Conservation (phyloP, 2,888 invertebrate species). For the Leptarthrus brevirostris region DNA sequence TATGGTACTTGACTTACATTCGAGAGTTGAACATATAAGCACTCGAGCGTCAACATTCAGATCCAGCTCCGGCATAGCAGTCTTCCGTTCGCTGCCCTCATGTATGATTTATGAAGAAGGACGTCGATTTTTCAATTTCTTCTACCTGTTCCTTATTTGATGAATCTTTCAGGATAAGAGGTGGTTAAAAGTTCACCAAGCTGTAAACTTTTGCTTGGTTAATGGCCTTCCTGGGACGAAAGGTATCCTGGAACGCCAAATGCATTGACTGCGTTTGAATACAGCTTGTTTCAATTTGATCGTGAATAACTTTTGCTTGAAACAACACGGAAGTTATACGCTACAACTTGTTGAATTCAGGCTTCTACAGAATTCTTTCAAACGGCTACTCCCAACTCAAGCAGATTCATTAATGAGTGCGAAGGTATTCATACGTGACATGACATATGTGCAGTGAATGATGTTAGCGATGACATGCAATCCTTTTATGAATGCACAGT, state of each 20-base stretch:
- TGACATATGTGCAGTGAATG: neutral
- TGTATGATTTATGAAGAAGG: conserved; percentile 51
- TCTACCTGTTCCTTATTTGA: conserved; percentile 26
- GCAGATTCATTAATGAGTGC: neutral
- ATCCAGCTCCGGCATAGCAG: neutral
- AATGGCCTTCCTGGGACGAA: conserved; percentile 13
- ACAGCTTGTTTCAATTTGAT: neutral
- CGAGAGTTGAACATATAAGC: conserved; percentile 15
- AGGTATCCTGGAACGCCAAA: neutral
- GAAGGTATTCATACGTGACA: neutral
- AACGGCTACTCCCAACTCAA: neutral
- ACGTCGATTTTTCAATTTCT: conserved; percentile 49
- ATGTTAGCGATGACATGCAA: too few relatives aligned
- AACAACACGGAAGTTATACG: neutral
- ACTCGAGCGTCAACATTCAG: neutral
- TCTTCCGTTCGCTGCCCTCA: conserved; percentile 22
- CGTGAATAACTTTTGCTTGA: neutral
- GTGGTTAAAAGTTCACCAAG: conserved; percentile 36
- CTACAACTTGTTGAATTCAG: conserved; percentile 5
- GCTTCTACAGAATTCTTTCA: neutral
- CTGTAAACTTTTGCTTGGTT: conserved; percentile 27
- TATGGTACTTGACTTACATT: conserved; percentile 50
- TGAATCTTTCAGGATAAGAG: conserved; percentile 13
- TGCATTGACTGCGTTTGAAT: neutral
- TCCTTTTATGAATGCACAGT: too few relatives aligned